Base-by-base conservation (phyloP, 2,113 vertebrate species). In the Myodes glareolus region DNA sequence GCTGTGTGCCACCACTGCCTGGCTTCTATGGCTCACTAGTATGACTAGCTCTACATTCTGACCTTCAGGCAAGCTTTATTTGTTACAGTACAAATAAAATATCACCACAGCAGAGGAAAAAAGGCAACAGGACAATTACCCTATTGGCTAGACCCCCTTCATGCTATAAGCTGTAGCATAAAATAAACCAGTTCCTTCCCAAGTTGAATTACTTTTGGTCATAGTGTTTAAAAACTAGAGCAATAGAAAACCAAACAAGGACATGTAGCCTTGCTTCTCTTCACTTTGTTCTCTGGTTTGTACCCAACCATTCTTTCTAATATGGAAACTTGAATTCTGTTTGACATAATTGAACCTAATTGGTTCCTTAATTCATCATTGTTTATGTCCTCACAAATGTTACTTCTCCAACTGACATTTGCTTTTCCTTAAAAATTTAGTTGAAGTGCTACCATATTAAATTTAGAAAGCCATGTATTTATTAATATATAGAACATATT, bases 341-440 rank as follows among this genome's bases (percentile, higher is more conserved):
- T 45, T 45, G 45, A 6, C 45, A 45, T 45, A 45, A 45, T 45
- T 45, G 45, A 45, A 45, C 45, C 45, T 45, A 45, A 45, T 45
- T 45, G 7, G 0, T 45, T 70, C 50, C 36, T 76, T 90, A 68
- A 68, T 88, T 81, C 11, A 50, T 42, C 12, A 45, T 19, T 25
- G 77, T 84, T 50, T 36, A 45, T 42, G 27, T 94, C 17, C 58
- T 92, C 72, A 84, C 23, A 86, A n/a, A 39, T 61, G 16, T 42
- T 87, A 33, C 61, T 94, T 86, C 42, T 31, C 17, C 75, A 72
- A 55, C 6, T 92, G 75, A 91, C 23, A 85, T 65, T 76, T 94
- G 55, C 19, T 92, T 76, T 50, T 50, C 8, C 6, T 96, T 94
- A 88, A 84, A 94, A 67, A 89, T 95, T 73, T 42, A 95, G 27